phyloP scores from a whole-genome alignment of 2,888 invertebrate species.

The Prostheceraeus crozeri region DNA sequence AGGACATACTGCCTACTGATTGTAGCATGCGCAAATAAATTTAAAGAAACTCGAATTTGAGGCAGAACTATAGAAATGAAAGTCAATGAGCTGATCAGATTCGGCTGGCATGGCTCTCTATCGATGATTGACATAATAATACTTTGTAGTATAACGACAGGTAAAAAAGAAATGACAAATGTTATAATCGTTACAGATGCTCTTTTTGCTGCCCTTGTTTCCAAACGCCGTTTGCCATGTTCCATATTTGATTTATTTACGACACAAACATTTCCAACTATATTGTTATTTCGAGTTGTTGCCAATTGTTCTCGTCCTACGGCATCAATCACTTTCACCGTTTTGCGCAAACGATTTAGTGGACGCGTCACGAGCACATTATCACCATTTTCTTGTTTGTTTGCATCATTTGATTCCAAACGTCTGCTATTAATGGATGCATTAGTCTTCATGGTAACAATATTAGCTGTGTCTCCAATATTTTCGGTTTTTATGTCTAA shows the following conservation, averaged over 20 bases:
- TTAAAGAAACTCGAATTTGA: constrained; percentile 15
- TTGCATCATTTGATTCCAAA: too few species aligned
- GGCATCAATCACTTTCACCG: too few species aligned
- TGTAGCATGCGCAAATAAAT: constrained; percentile 21
- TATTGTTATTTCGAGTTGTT: not conserved
- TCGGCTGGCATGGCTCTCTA: too few species aligned
- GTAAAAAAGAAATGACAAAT: constrained; percentile 9
- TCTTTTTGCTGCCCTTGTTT: constrained; percentile 33
- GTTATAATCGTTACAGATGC: constrained; percentile 30
- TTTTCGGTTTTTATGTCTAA: too few species aligned
- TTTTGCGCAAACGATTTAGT: too few species aligned
- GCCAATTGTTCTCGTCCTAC: not conserved
- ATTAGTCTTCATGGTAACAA: too few species aligned
- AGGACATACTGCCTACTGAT: constrained; percentile 28
- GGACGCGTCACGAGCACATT: too few species aligned
- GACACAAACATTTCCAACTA: constrained; percentile 25
- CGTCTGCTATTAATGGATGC: too few species aligned
- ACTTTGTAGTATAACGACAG: not conserved
- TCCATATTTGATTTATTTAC: constrained; percentile 24
- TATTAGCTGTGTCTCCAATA: too few species aligned
- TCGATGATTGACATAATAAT: too few species aligned
- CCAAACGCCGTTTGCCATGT: constrained; percentile 13
- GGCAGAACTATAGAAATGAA: constrained; percentile 14
- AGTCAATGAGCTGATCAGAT: too few species aligned
- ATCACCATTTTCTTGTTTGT: too few species aligned